Base-by-base conservation (phyloP, 2,797 vertebrate species). In the Channa striata region DNA sequence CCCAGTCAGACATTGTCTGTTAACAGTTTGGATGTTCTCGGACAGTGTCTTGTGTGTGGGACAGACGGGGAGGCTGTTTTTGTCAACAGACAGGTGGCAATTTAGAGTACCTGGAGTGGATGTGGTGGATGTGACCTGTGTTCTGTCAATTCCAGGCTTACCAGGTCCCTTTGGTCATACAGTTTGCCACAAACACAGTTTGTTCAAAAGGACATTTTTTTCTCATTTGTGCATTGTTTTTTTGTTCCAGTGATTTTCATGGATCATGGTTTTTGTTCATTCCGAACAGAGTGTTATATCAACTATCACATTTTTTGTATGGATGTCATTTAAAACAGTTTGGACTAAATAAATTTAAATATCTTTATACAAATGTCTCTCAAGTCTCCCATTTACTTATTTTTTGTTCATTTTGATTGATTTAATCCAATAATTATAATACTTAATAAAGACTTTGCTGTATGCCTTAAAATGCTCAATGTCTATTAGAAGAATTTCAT, bases 41-140 rank as follows among this genome's bases (percentile, higher is more conserved):
- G 96, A 80, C 95, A 97, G 25, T 97, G 94, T 89, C 94, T 99
- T 17, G 95, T 99, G 5, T 99, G 97, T 51, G 97, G 98, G 74
- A 99, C 97, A 8, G 97, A 99, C 1, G 95, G 96, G 69, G 98
- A 99, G 88, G 96, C 97, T 11, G 94, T 99, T 87, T 98, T 98
- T 66, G 95, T 99, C 69, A 96, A 96, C 81, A 96, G 93, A 90
- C 94, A 95, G 20, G 86, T 95, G 52, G 89, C 89, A 11, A 84
- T 95, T 61, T 95, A 85, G 85, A 69, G 19, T 1, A 49, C 16
- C 8, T 44, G 62, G 25, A 59, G 14, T 58, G 34, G 17, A 65
- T 59, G 19, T 62, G 3, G 17, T n/a, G n/a, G n/a, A n/a, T n/a
- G 44, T 62, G 16, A 61, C 40, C 23, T 72, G 1, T 74, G n/a